Evolutionary conservation across 2,797 vertebrate species (phyloP).

Genomic region (Chrysocyon brachyurus): DNA sequence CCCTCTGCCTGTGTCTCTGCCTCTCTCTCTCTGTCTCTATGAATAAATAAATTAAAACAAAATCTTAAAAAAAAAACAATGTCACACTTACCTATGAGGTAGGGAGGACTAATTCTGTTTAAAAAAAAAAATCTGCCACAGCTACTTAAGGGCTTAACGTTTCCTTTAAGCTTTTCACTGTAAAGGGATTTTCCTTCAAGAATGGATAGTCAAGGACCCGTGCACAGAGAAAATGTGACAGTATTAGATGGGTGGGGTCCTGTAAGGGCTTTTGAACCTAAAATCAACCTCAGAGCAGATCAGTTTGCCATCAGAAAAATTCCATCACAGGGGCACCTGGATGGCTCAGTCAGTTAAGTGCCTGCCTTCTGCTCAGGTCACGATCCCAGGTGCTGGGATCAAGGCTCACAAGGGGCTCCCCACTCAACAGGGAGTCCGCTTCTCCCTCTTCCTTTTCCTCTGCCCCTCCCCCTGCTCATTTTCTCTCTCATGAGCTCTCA

Average conservation of each 20-base stretch:
- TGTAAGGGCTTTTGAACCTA: not conserved
- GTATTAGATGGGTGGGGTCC: not conserved
- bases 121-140: too few relatives aligned
- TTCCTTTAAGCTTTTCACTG: not conserved
- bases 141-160: not conserved
- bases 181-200: not conserved
- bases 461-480: not conserved
- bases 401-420: not conserved
- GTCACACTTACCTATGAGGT: too few relatives aligned
- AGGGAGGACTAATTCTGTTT: not conserved
- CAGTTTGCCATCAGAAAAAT: not conserved
- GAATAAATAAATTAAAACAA: not conserved
- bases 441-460: not conserved
- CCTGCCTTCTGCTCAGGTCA: not conserved
- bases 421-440: not conserved
- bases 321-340: not conserved
- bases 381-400: not conserved
- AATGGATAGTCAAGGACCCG: not conserved
- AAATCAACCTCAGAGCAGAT: not conserved
- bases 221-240: not conserved
- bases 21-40: not conserved
- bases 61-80: not conserved
- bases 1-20: not conserved
- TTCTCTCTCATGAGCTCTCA: not conserved
- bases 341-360: not conserved